Evolutionary conservation across 2,113 vertebrate species (phyloP), one percentile per base, ranked within the genome.

Genomic region (Holacanthus passer): DNA sequence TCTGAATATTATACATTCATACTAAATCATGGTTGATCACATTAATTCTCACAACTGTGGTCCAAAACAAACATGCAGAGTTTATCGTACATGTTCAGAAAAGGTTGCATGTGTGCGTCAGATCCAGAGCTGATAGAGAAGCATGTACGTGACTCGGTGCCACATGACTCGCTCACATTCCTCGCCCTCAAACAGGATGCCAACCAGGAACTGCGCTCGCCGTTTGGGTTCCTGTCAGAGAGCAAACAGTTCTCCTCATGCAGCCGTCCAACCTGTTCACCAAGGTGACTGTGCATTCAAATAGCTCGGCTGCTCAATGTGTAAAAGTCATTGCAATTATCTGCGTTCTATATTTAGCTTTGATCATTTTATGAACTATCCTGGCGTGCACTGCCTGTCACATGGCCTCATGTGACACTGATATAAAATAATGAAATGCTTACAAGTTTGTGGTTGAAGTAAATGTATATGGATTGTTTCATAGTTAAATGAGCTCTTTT

Each of bases 121-220:
- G 14, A 11, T 70, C 17, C 17, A 11, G n/a, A 2, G 67, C 31
- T 68, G 45, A 63, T 32, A 2, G 16, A 39, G 22, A 35, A 50
- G 10, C 5, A 0, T 79, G 50, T 17, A 19, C 24, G 8, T n/a
- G 13, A 65, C 12, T 31, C 29, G 6, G 41, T 55, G 53, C 41
- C 63, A 22, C 9, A 16, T 85, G 73, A 74, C 47, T 27, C 7
- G 2, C 20, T 64, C 72, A 73, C 82, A 63, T 88, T 87, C 80
- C 60, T 71, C 66, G 14, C 3, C 65, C 8, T 12, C 11, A 16
- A 85, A 66, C 89, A 85, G 92, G 92, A 93, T 81, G 64, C 41
- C 9, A 31, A 82, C 50, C 87, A 87, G 92, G 92, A 92, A 81
- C 16, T 72, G 9, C 24, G 2, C 39, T 41, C 3, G 1, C 60